phyloP scores from a whole-genome alignment of 2,113 vertebrate genomes.

The Spermophilus dauricus region DNA sequence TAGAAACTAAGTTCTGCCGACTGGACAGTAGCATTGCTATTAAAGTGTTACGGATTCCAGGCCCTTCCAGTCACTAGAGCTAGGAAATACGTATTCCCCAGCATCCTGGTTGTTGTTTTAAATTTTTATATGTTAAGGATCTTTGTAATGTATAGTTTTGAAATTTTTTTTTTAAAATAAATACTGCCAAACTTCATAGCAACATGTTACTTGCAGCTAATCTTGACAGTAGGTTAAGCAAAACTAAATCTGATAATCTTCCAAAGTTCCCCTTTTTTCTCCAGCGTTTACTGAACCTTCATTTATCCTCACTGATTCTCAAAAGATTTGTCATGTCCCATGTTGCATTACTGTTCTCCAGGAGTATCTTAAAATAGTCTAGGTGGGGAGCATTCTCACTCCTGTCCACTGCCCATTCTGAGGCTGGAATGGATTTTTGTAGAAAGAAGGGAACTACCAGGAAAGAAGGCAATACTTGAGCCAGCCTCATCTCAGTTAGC shows the following conservation, averaged over 20 bases:
- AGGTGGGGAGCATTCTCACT: background rate
- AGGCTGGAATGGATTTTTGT: background rate
- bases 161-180: slow-evolving; percentile 47
- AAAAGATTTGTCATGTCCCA: background rate
- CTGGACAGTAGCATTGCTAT: background rate
- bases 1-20: slow-evolving; percentile 35
- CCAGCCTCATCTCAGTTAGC: background rate
- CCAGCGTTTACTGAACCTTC: background rate
- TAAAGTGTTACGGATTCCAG: background rate
- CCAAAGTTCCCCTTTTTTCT: background rate
- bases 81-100: background rate
- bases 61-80: background rate
- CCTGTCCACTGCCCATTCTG: background rate
- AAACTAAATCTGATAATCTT: background rate
- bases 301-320: slow-evolving; percentile 19
- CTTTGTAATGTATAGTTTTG: slow-evolving; percentile 32
- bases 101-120: background rate
- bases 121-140: background rate
- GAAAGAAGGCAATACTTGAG: background rate
- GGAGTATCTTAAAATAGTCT: slow-evolving; percentile 13
- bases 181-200: slow-evolving; percentile 35
- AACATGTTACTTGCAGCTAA: background rate
- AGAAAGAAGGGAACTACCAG: background rate
- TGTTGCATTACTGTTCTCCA: background rate
- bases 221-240: background rate